phyloP scores from a whole-genome alignment of 1,140 invertebrate genomes.

The Mya arenaria region DNA sequence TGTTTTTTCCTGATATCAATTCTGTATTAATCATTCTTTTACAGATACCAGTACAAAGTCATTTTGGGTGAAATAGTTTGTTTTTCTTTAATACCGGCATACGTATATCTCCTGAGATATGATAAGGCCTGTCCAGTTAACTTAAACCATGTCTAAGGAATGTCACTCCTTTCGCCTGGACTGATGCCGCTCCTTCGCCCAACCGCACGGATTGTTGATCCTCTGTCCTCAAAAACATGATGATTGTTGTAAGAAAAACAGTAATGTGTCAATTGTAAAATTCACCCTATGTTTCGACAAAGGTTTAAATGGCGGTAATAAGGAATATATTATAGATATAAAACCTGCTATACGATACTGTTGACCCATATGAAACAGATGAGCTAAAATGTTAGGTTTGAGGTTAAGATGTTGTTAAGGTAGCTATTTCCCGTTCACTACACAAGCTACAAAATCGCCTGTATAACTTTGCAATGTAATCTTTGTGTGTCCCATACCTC shows the following conservation, averaged over 20 bases:
- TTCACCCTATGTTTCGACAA: conserved; percentile 41
- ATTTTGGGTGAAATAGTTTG: conserved; percentile 30
- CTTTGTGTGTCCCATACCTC: conserved; percentile 36
- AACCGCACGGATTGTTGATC: conserved; percentile 34
- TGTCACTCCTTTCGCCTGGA: conserved; percentile 11
- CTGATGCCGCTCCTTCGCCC: background rate
- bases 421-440: conserved; percentile 32
- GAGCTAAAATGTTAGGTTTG: conserved; percentile 8
- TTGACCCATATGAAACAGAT: background rate
- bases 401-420: conserved; percentile 9
- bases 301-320: conserved; percentile 52
- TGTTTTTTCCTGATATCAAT: background rate
- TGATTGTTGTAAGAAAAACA: conserved; percentile 52
- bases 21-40: background rate
- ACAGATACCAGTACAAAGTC: background rate
- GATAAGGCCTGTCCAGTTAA: conserved; percentile 13
- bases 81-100: conserved; percentile 9
- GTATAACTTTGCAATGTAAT: conserved; percentile 21
- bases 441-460: conserved; percentile 40
- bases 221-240: conserved; percentile 11
- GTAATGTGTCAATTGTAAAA: conserved; percentile 36
- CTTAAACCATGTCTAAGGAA: conserved; percentile 23
- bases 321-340: conserved; percentile 17
- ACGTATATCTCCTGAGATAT: background rate
- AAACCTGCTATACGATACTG: conserved; percentile 33